Evolutionary conservation across 2,888 invertebrate species (phyloP), one percentile per base, ranked within the genome.

Genomic region (Euproctis similis): DNA sequence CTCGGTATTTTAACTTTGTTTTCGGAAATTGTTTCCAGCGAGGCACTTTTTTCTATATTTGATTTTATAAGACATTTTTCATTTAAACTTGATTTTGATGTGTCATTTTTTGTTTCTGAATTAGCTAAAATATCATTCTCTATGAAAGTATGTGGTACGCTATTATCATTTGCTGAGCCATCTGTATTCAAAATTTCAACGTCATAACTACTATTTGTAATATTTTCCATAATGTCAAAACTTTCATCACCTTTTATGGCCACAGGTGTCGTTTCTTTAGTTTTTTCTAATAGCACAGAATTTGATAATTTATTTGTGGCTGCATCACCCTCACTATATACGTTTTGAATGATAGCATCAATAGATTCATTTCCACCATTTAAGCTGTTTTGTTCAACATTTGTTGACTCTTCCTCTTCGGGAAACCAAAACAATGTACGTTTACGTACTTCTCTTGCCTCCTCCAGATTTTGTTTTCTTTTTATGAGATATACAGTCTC

Each of bases 401-500:
- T 40, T 12, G 32, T 32, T 8, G 23, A 12, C 28, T 45, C 44
- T 20, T 57, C 55, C 37, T 72, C 66, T 46, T 77, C 78, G 16
- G 77, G 72, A 46, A 66, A 69, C 82, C 81, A 82, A 54, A 63
- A 72, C 24, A 75, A 36, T 7, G 69, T 67, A 26, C 69, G 64
- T 48, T 69, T 67, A 17, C 60, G 51, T 39, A 73, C 65, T 48
- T 80, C 72, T 46, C 63, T 75, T 8, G 57, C 59, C 36, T 87
- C 86, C 13, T 73, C 63, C 23, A 87, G 46, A 23, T 73, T 62
- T 61, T 87, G 77, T 53, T 86, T 87, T 36, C 89, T 81, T 49
- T 87, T 85, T 28, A 70, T 68, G 56, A 88, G 82, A 52, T 89
- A 88, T 21, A 89, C 68, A n/a, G 89, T 88, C 67, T 90, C 90